Percentiles rank a stretch among this genome's conserved stretches.
These are phyloP conservation scores for Polypterus senegalus DNA, from an alignment of 2,113 vertebrate species.

Conservation along the genomic window DNA sequence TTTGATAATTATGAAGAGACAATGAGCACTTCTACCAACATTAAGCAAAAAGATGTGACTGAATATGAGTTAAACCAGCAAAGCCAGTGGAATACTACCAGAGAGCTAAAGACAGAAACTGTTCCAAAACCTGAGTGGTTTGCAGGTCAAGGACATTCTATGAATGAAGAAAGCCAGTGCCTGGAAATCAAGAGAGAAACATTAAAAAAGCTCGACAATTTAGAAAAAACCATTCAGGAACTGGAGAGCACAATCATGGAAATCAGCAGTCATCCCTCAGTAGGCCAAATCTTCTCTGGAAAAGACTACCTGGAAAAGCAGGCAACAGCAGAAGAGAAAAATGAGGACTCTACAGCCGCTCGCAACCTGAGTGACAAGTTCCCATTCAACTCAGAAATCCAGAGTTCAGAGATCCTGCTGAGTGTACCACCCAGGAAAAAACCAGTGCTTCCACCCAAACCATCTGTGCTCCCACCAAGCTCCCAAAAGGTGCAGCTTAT, in stretches of 20 bases:
- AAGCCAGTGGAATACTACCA: neutral
- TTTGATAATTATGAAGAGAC: neutral
- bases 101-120: too few species aligned
- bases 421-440: constrained; percentile 29
- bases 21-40: accelerated
- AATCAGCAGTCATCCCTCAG: constrained; percentile 47
- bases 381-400: too few species aligned
- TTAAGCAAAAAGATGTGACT: neutral
- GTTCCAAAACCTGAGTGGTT: neutral
- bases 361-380: too few species aligned
- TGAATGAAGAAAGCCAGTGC: neutral
- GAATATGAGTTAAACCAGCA: neutral
- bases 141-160: neutral
- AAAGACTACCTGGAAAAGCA: constrained; percentile 4
- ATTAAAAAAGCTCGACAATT: constrained; percentile 65
- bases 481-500: constrained; percentile 48
- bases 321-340: accelerated
- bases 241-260: constrained; percentile 73
- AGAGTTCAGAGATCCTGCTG: accelerated
- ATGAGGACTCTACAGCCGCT: too few species aligned
- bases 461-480: constrained; percentile 30
- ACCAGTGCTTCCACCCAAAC: constrained; percentile 65
- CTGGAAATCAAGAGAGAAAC: constrained; percentile 25
- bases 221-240: constrained; percentile 80
- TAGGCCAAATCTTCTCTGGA: constrained; percentile 17